phyloP scores from a whole-genome alignment of 2,888 invertebrate species.

The Aporophyla lueneburgensis region DNA sequence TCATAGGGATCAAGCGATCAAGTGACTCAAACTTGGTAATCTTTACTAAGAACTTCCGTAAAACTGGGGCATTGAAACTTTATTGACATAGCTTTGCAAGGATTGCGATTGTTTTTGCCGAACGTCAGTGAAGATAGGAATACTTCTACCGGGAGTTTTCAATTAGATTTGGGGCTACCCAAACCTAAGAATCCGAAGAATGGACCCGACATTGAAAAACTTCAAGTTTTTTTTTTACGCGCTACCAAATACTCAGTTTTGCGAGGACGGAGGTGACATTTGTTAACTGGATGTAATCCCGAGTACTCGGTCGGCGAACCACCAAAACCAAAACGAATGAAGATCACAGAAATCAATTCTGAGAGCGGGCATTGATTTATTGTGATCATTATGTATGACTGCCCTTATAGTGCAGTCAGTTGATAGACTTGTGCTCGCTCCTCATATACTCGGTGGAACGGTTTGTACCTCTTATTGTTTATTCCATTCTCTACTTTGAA shows the following conservation, averaged over 20 bases:
- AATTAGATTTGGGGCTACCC: too few relatives aligned
- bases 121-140: neutral
- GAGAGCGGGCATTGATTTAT: neutral
- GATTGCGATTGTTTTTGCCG: slow-evolving; percentile 12
- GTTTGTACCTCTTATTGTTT: neutral
- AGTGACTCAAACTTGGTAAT: slow-evolving; percentile 34
- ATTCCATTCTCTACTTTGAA: neutral
- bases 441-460: neutral
- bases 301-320: neutral
- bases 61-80: slow-evolving; percentile 30
- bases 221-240: neutral
- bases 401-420: neutral
- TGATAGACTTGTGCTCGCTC: neutral
- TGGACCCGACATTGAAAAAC: neutral
- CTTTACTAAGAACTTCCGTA: slow-evolving; percentile 15
- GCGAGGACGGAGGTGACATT: neutral
- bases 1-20: slow-evolving; percentile 17
- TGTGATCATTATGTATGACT: neutral
- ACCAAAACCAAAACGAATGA: neutral
- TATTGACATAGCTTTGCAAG: slow-evolving; percentile 22
- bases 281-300: neutral
- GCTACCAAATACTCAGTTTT: neutral
- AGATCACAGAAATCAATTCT: neutral
- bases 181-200: neutral
- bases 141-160: neutral